Base-by-base conservation (phyloP, 2,113 vertebrate species). In the rat (Rattus norvegicus) region DNA sequence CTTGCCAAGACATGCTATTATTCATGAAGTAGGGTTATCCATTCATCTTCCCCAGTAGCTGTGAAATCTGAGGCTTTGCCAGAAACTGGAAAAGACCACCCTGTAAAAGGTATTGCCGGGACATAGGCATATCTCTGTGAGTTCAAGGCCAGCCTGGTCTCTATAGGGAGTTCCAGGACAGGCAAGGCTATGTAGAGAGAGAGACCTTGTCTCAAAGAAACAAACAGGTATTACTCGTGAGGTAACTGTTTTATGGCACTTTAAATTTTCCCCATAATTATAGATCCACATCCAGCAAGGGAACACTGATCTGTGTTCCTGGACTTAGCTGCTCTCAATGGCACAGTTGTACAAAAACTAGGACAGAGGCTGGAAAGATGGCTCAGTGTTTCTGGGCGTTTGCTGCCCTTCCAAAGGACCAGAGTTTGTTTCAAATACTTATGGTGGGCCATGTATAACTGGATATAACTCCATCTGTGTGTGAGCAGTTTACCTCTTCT, bases 1-100 rank as follows among this genome's bases (percentile, higher is more conserved):
- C 67, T 91, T 77, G 76, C 91, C 79, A 92, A 96, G 93, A 54
- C 79, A 33, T 76, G 79, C 70, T 86, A 90, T 93, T 97, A 86
- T 90, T 92, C 91, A 93, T 93, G 93, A 95, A 95, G 72, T 43
- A 72, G 91, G 39, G 75, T 54, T 63, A 77, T 54, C 16, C 93
- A 97, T 97, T 95, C 91, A 93, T 96, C 96, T 96, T 97, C 72
- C 59, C 61, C 47, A 76, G 85, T 90, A 43, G 47, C 87, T 83
- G 54, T 63, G 69, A 85, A 77, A 91, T 63, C 36, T 93, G 91
- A 97, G 67, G 20, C 33, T 95, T 56, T 79, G 43, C 76, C 61
- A 70, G 88, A 90, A 83, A 84, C 19, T 65, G 69, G 28, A 80
- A 59, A 59, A n/a, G 89, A 90, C 83, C 86, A 92, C 69, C 72